These are phyloP conservation scores for Arctopsyche grandis DNA, from an alignment of 1,140 invertebrate genomes.

Conservation along the genomic window DNA sequence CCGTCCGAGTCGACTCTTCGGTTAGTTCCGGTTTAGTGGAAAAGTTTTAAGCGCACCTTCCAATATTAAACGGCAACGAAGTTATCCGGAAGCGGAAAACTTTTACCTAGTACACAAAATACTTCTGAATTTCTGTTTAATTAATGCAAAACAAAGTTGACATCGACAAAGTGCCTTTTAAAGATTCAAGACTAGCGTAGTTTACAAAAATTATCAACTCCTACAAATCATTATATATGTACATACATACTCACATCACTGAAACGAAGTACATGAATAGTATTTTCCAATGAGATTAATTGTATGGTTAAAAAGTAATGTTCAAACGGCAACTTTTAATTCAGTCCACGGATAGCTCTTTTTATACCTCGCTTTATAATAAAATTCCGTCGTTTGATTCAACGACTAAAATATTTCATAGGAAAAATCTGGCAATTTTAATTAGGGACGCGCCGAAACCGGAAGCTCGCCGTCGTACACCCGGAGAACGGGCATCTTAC, in stretches of 20 bases:
- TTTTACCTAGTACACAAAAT: background rate
- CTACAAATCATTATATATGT: too few species aligned
- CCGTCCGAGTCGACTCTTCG: background rate
- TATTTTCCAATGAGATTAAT: too few species aligned
- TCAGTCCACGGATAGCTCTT: too few species aligned
- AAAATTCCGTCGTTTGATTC: too few species aligned
- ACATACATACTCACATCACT: too few species aligned
- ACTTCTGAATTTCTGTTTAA: conserved; percentile 4
- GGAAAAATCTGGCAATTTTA: conserved; percentile 13
- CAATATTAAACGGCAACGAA: background rate
- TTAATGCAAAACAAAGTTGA: background rate
- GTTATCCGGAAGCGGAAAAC: background rate
- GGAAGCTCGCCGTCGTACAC: background rate
- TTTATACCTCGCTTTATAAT: too few species aligned
- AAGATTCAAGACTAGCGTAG: too few species aligned
- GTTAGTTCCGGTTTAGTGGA: conserved; percentile 6
- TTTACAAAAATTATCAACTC: too few species aligned
- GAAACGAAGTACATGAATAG: too few species aligned
- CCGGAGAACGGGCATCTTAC: background rate
- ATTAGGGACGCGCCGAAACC: conserved; percentile 4
- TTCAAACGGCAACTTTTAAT: too few species aligned
- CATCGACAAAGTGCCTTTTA: background rate
- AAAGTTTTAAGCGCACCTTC: background rate
- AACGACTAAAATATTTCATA: background rate
- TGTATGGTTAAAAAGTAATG: too few species aligned